Conservation (phyloP, 2,888 invertebrate species). For the Amphimallon solstitiale region DNA sequence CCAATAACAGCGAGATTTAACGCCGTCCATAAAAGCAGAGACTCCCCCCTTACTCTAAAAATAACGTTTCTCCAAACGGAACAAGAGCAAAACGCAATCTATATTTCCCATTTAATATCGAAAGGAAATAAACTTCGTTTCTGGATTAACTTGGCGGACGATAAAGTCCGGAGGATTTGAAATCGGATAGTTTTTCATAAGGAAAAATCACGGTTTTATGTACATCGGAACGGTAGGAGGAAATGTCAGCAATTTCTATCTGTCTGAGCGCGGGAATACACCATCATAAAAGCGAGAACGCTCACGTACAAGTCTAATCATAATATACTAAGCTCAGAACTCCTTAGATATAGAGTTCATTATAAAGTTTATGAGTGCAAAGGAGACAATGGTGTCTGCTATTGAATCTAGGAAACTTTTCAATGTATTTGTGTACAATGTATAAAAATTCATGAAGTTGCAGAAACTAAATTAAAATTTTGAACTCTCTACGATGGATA, state of each 20-base stretch:
- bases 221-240: background rate
- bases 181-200: constrained; percentile 23
- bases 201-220: constrained; percentile 18
- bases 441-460: too few species aligned
- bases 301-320: constrained; percentile 6
- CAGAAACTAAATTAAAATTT: too few species aligned
- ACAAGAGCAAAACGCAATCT: constrained; percentile 32
- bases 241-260: constrained; percentile 24
- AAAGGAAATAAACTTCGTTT: constrained; percentile 23
- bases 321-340: constrained; percentile 15
- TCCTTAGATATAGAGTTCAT: constrained; percentile 16
- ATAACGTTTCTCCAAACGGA: constrained; percentile 8
- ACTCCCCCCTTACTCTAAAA: background rate
- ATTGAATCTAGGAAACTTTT: too few species aligned
- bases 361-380: constrained; percentile 16
- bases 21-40: constrained; percentile 19
- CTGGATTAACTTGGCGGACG: constrained; percentile 17
- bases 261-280: background rate
- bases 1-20: constrained; percentile 29
- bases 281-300: constrained; percentile 8
- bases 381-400: too few species aligned
- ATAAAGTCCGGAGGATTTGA: constrained; percentile 15
- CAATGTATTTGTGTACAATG: too few species aligned
- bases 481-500: too few species aligned
- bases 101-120: constrained; percentile 33